phyloP scores from a whole-genome alignment of 2,888 invertebrate genomes.

The Chrysolina haemoptera region DNA sequence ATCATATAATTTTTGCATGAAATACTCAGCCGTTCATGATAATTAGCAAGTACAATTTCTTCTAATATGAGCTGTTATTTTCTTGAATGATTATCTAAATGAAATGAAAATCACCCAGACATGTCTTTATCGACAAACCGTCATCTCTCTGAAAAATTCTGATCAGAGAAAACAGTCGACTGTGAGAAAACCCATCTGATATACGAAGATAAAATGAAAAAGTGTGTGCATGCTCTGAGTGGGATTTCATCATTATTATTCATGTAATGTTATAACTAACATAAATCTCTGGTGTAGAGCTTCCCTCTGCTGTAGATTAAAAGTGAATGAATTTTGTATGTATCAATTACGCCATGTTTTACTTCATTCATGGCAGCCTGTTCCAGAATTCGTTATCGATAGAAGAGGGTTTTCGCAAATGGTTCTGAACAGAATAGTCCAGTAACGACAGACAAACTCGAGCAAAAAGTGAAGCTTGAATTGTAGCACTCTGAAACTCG shows the following conservation, averaged over 20 bases:
- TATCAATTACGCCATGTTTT: conserved; percentile 2
- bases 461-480: too few relatives aligned
- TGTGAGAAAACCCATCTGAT: conserved; percentile 7
- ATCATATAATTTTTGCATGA: too few relatives aligned
- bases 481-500: too few relatives aligned
- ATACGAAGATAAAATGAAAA: neutral
- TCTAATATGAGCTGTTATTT: too few relatives aligned
- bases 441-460: too few relatives aligned
- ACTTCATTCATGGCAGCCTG: neutral
- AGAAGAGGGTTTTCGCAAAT: neutral
- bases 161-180: neutral
- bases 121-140: neutral
- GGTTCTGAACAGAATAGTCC: too few relatives aligned
- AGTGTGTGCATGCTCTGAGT: neutral
- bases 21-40: too few relatives aligned
- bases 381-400: neutral
- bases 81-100: too few relatives aligned
- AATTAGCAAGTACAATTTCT: too few relatives aligned
- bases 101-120: neutral
- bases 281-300: conserved; percentile 6
- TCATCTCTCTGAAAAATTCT: neutral
- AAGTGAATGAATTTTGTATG: conserved; percentile 6
- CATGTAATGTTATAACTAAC: conserved; percentile 3
- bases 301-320: neutral
- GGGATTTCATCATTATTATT: conserved; percentile 1